Base-by-base conservation (phyloP, 2,888 invertebrate species). In the Teleiodes luculella region DNA sequence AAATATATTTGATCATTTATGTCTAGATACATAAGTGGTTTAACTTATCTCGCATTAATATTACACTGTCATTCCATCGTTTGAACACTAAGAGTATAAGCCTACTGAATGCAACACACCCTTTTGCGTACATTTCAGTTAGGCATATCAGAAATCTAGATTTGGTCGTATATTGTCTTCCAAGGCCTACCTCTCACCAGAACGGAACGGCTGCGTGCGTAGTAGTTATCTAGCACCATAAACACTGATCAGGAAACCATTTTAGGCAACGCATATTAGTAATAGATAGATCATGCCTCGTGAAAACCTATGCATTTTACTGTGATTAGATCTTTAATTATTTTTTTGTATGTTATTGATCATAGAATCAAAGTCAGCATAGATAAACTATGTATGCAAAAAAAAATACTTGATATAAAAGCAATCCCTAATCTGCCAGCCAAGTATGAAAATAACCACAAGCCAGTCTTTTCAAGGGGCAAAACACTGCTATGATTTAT, bases 151-250 rank as follows among this genome's bases (percentile, higher is more conserved):
- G 39, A 58, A 61, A 43, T 69, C 69, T 70, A 65, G 63, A 67
- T 72, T 72, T 59, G 54, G 64, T 41, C 56, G 61, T 55, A 59
- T 59, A 58, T 59, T 59, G 62, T 65, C 57, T 60, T 56, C 65
- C 77, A 80, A 80, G 81, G 80, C 71, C 64, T 60, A 51, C 73
- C 82, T 61, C 58, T 80, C 80, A 75, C 78, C 66, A 57, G 65
- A 56, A 60, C 63, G 3, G 33, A 8, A 24, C 50, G 52, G 57
- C 56, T 57, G 61, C 60, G 55, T 53, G 53, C 64, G 63, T 60
- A 61, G 65, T 63, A 68, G 68, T 33, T 16, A 14, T 30, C 6
- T 13, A 18, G 31, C 8, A 46, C 31, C 16, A 16, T 3, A 4
- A 1, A 8, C 10, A 13, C 13, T 3, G 39, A 41, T 18, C 18